Conservation (phyloP, 2,888 invertebrate species). For the Caenorhabditis sp. region DNA sequence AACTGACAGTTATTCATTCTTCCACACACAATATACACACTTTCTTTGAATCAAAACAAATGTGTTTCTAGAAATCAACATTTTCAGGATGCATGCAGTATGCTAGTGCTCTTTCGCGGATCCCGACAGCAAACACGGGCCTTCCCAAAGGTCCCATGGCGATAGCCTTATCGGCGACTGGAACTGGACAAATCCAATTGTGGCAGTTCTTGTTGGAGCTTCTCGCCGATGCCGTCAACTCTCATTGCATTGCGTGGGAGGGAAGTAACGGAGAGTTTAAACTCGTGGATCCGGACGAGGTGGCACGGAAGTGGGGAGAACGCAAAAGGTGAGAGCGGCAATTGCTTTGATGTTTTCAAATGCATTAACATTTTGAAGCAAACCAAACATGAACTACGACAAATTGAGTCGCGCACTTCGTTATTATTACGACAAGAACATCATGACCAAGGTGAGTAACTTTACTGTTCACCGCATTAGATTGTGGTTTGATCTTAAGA, state of each 20-base stretch:
- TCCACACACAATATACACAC: conserved; percentile 15
- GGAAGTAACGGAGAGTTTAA: conserved; percentile 95
- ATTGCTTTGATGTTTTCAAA: conserved; percentile 6
- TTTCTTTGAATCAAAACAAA: conserved; percentile 33
- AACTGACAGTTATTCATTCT: neutral
- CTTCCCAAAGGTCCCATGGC: conserved; percentile 44
- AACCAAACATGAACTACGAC: conserved; percentile 98
- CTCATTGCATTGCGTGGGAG: conserved; percentile 90
- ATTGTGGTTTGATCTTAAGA: neutral
- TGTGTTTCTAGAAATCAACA: conserved; percentile 38
- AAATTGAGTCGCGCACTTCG: conserved; percentile 93
- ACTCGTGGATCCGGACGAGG: conserved; percentile 94
- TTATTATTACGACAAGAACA: conserved; percentile 98
- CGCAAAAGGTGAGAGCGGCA: conserved; percentile 87
- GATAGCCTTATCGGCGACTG: conserved; percentile 46
- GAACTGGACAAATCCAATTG: conserved; percentile 91
- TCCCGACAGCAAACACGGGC: conserved; percentile 63
- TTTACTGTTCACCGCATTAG: neutral
- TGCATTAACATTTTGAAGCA: conserved; percentile 84
- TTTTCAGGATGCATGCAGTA: conserved; percentile 75
- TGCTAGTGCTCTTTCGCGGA: conserved; percentile 71
- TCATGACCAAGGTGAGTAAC: conserved; percentile 90
- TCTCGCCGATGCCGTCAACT: conserved; percentile 89
- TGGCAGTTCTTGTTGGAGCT: conserved; percentile 98
- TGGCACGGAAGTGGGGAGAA: conserved; percentile 94